A percentile compares a stretch with the other conserved stretches of the same genome.
Evolutionary conservation across 2,797 vertebrate species (phyloP).

Genomic region (Dermochelys coriacea): DNA sequence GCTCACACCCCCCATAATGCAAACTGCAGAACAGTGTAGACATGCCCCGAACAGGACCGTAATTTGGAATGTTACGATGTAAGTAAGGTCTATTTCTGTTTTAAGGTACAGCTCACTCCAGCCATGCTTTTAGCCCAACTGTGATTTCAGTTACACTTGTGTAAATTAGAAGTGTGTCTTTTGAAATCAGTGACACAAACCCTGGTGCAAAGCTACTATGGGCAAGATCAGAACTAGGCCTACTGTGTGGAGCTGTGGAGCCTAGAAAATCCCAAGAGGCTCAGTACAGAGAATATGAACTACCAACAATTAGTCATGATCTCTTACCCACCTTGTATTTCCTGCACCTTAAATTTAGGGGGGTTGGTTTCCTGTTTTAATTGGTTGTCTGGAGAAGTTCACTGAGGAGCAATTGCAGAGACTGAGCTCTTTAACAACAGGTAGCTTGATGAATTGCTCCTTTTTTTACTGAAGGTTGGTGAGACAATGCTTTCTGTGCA

Average conservation of each 20-base stretch:
- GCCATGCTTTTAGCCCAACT: too few relatives aligned
- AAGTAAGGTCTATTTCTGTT: too few relatives aligned
- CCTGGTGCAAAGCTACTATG: too few relatives aligned
- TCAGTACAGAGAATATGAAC: neutral
- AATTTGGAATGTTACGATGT: too few relatives aligned
- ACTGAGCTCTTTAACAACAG: neutral
- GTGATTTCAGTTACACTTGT: too few relatives aligned
- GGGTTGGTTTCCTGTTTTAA: neutral
- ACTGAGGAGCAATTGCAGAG: neutral
- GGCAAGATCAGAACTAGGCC: neutral
- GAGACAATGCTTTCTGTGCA: neutral
- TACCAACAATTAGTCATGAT: neutral
- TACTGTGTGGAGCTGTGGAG: too few relatives aligned
- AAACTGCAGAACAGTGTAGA: too few relatives aligned
- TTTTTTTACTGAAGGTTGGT: neutral
- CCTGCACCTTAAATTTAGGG: neutral
- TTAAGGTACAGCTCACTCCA: too few relatives aligned
- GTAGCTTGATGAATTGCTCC: neutral
- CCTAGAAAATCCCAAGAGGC: neutral
- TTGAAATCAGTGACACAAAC: too few relatives aligned
- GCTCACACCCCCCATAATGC: too few relatives aligned
- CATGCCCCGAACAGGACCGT: too few relatives aligned
- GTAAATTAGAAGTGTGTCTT: too few relatives aligned
- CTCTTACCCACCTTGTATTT: neutral
- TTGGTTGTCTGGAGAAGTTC: neutral